phyloP scores from a whole-genome alignment of 2,797 vertebrate genomes.

The Tympanoctomys barrerae region DNA sequence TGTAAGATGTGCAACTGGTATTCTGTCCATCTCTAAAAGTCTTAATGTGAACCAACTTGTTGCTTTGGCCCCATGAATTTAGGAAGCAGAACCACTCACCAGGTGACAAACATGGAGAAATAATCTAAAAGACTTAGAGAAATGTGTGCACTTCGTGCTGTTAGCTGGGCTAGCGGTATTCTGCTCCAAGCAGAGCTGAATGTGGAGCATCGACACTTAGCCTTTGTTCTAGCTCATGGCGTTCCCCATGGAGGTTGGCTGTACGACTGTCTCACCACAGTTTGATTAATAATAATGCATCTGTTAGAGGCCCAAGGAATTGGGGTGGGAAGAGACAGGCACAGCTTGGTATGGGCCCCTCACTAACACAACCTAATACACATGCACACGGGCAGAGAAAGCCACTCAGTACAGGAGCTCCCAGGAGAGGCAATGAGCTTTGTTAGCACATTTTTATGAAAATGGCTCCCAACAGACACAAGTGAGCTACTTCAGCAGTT shows the following conservation, averaged over 20 bases:
- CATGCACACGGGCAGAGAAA: not conserved
- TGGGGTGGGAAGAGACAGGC: not conserved
- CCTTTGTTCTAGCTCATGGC: not conserved
- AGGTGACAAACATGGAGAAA: not conserved
- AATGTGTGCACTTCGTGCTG: not conserved
- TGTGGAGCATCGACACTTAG: not conserved
- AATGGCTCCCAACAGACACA: not conserved
- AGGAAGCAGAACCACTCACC: not conserved
- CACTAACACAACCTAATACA: not conserved
- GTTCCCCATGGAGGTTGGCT: not conserved
- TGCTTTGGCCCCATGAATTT: not conserved
- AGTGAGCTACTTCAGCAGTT: slow-evolving; percentile 34
- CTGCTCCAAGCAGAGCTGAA: not conserved
- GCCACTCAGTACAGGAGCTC: not conserved
- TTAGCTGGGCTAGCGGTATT: not conserved
- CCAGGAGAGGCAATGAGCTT: not conserved
- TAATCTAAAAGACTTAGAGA: not conserved
- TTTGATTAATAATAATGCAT: not conserved
- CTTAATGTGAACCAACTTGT: not conserved
- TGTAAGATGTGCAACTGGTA: not conserved
- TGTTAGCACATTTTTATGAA: slow-evolving; percentile 4
- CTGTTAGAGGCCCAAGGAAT: not conserved
- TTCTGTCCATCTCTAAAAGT: not conserved
- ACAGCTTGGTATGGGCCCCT: not conserved
- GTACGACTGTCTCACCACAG: not conserved